phyloP scores from a whole-genome alignment of 2,888 invertebrate genomes.

The Dynastes grantii region DNA sequence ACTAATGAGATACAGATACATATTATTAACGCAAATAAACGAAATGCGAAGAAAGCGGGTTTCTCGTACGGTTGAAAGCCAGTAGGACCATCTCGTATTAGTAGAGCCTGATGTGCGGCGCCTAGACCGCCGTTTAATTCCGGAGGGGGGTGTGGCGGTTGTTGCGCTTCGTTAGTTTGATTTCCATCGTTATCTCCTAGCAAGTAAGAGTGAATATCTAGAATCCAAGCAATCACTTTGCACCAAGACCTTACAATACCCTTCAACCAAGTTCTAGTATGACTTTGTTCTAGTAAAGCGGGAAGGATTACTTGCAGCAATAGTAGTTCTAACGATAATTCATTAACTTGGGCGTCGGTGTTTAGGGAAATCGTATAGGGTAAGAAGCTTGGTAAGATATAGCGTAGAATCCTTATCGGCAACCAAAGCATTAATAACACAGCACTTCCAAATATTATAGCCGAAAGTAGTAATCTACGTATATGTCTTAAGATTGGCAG shows the following conservation, averaged over 20 bases:
- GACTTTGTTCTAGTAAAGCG: slow-evolving; percentile 95
- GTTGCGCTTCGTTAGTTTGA: slow-evolving; percentile 60
- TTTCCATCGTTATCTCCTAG: slow-evolving; percentile 78
- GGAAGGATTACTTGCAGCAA: slow-evolving; percentile 95
- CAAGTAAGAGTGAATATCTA: slow-evolving; percentile 92
- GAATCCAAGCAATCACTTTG: slow-evolving; percentile 83
- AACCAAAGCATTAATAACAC: slow-evolving; percentile 97
- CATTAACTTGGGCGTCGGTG: slow-evolving; percentile 91
- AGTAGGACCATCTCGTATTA: slow-evolving; percentile 82
- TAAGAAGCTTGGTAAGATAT: slow-evolving; percentile 88
- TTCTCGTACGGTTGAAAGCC: slow-evolving; percentile 90
- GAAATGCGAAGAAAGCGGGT: slow-evolving; percentile 86
- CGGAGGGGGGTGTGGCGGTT: slow-evolving; percentile 62
- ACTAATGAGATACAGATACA: slow-evolving; percentile 90
- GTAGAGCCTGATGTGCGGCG: slow-evolving; percentile 90
- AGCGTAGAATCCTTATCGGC: slow-evolving; percentile 90
- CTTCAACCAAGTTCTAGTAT: slow-evolving; percentile 95
- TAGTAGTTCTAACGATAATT: slow-evolving; percentile 93
- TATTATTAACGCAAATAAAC: slow-evolving; percentile 79
- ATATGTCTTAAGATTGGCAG: slow-evolving; percentile 93
- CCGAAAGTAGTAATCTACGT: slow-evolving; percentile 91
- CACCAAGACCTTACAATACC: slow-evolving; percentile 92
- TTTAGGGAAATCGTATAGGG: slow-evolving; percentile 94
- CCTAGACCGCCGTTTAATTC: slow-evolving; percentile 74
- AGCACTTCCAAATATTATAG: slow-evolving; percentile 96